Evolutionary conservation across 1,140 invertebrate species (phyloP).

Genomic region (Stegodyphus mimosarum): DNA sequence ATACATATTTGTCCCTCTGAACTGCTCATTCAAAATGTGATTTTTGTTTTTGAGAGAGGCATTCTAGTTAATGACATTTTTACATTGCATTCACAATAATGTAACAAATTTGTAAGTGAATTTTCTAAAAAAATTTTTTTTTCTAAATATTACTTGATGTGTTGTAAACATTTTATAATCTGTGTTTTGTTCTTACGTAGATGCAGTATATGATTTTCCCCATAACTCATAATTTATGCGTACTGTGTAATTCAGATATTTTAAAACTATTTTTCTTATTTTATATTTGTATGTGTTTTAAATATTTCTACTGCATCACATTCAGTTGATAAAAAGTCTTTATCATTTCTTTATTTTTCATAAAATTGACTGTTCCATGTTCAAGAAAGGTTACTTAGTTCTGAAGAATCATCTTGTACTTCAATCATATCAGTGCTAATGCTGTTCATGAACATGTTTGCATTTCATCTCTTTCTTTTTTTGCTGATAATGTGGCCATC

Average conservation of each 20-base stretch:
- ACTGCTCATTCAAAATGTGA: slow-evolving; percentile 17
- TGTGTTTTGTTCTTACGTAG: too few species aligned
- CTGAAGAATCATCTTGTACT: not conserved
- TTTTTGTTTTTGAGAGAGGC: not conserved
- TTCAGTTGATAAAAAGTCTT: too few species aligned
- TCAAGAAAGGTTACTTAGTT: not conserved
- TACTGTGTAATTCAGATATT: too few species aligned
- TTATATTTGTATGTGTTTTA: too few species aligned
- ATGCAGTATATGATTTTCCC: too few species aligned
- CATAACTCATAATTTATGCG: too few species aligned
- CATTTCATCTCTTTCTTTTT: not conserved
- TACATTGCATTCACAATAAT: not conserved
- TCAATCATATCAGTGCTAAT: not conserved
- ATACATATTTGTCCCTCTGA: slow-evolving; percentile 19
- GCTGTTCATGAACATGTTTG: not conserved
- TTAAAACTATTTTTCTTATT: too few species aligned
- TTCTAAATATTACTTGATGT: not conserved
- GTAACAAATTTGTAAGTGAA: not conserved
- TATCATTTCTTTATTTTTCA: too few species aligned
- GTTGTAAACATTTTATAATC: too few species aligned
- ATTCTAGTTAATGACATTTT: not conserved
- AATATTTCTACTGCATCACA: too few species aligned
- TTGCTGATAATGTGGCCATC: not conserved
- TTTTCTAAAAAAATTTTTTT: not conserved
- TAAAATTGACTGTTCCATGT: too few species aligned